Conservation (phyloP, 1,140 invertebrate genomes). For the Diprion similis region DNA sequence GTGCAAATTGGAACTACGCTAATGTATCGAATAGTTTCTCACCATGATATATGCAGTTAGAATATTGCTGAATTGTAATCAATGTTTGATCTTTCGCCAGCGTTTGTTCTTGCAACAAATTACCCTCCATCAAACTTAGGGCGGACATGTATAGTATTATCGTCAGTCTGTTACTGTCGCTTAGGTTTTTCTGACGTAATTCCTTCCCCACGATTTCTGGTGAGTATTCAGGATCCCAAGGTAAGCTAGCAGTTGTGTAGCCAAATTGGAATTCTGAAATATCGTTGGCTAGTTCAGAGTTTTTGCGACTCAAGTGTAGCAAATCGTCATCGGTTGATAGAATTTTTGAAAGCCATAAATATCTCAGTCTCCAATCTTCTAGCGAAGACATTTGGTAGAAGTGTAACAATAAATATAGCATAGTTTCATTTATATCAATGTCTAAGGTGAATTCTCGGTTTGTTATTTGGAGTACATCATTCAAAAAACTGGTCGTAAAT, state of each 20-base stretch:
- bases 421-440: constrained; percentile 29
- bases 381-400: constrained; percentile 49
- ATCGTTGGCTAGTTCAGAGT: constrained; percentile 19
- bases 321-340: constrained; percentile 19
- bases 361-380: constrained; percentile 35
- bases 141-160: constrained; percentile 37
- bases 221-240: constrained; percentile 27
- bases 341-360: constrained; percentile 34
- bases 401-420: constrained; percentile 46
- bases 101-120: background rate
- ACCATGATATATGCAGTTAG: constrained; percentile 45
- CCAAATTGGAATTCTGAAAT: constrained; percentile 31
- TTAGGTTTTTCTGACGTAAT: background rate
- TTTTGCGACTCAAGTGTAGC: constrained; percentile 22
- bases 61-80: constrained; percentile 48
- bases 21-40: constrained; percentile 18
- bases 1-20: background rate
- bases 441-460: constrained; percentile 17
- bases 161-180: constrained; percentile 40
- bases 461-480: constrained; percentile 30
- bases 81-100: constrained; percentile 27
- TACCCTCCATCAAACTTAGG: constrained; percentile 16
- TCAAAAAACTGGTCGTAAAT: constrained; percentile 32
- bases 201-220: constrained; percentile 18
- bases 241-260: constrained; percentile 24